A percentile compares a stretch with the other conserved stretches of the same genome.
These are phyloP conservation scores for Ursus arctos DNA, from an alignment of 2,113 vertebrate genomes.

Conservation along the genomic window DNA sequence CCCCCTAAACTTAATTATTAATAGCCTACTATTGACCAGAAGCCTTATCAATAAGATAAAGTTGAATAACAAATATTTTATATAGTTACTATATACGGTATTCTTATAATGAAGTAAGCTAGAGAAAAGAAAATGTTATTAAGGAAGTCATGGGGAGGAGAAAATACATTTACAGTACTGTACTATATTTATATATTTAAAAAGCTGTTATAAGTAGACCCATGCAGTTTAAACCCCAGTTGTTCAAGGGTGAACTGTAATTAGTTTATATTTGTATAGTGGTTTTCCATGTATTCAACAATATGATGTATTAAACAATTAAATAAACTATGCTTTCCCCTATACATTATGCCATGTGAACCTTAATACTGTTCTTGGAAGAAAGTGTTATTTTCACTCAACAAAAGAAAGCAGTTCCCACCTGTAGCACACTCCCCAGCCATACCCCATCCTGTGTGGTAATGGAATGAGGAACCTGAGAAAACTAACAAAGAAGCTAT, in stretches of 20 bases:
- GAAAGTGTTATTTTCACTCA: not conserved
- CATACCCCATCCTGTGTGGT: rapidly evolving
- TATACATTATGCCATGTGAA: not conserved
- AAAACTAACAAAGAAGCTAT: not conserved
- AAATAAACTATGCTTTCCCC: not conserved
- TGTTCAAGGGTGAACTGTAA: not conserved
- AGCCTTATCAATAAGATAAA: not conserved
- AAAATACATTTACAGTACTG: not conserved
- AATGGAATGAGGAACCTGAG: not conserved
- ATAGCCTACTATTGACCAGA: not conserved
- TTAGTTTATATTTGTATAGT: not conserved
- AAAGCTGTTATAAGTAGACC: not conserved
- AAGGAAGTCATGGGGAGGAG: not conserved
- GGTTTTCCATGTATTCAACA: not conserved
- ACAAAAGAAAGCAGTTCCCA: not conserved
- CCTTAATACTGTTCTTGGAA: not conserved
- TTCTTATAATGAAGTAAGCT: not conserved
- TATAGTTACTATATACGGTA: not conserved
- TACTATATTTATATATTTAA: not conserved
- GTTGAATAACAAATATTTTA: not conserved
- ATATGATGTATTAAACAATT: not conserved
- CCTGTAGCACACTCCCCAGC: not conserved
- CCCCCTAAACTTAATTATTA: not conserved
- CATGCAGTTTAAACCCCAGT: not conserved
- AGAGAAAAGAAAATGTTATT: not conserved